Evolutionary conservation across 1,140 invertebrate species (phyloP).

Genomic region (Rhyzopertha dominica): DNA sequence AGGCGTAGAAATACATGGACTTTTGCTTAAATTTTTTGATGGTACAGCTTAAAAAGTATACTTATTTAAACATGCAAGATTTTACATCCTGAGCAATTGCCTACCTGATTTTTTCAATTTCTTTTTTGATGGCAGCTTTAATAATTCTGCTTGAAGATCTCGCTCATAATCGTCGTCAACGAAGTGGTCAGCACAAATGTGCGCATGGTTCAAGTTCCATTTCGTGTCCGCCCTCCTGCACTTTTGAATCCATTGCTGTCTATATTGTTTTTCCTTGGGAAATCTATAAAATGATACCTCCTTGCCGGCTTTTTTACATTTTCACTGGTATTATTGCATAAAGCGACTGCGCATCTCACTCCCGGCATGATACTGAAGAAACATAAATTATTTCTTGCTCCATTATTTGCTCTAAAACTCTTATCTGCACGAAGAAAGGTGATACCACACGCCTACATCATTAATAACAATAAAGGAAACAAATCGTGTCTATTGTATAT

Average conservation of each 20-base stretch:
- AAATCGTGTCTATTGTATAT: too few relatives aligned
- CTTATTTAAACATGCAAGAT: conserved; percentile 1
- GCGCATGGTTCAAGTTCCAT: conserved; percentile 13
- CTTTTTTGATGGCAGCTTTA: conserved; percentile 4
- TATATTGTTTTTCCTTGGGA: conserved; percentile 10
- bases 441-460: too few relatives aligned
- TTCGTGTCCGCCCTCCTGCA: conserved; percentile 12
- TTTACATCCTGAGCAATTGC: not conserved
- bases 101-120: not conserved
- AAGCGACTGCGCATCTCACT: conserved; percentile 7
- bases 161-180: conserved; percentile 8
- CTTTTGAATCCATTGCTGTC: conserved; percentile 14
- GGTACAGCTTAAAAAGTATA: conserved; percentile 7
- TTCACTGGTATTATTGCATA: conserved; percentile 13
- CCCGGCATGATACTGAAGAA: conserved; percentile 11
- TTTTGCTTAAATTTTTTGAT: conserved; percentile 3
- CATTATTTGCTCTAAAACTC: too few relatives aligned
- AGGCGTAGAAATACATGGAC: not conserved
- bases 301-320: conserved; percentile 1
- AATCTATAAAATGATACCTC: conserved; percentile 13
- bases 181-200: conserved; percentile 16
- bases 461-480: too few relatives aligned
- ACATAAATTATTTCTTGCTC: not conserved
- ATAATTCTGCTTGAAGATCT: conserved; percentile 14
- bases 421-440: too few relatives aligned